Base-by-base conservation (phyloP, 2,797 vertebrate genomes). In the Macrochelys suwanniensis region DNA sequence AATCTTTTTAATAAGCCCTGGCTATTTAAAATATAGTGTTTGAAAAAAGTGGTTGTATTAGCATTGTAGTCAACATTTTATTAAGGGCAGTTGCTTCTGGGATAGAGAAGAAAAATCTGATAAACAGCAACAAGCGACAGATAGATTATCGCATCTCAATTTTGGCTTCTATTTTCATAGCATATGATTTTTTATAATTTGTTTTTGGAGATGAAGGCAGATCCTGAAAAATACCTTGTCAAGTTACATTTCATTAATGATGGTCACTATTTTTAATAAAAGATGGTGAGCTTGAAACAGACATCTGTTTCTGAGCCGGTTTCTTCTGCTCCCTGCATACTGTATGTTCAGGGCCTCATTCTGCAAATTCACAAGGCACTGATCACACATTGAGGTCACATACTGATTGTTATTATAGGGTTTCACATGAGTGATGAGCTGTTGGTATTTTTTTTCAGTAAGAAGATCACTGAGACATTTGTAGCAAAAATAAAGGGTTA, bases 101-200 rank as follows among this genome's bases (percentile, higher is more conserved):
- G 37, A 54, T 49, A 83, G 82, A 78, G 28, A 82, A 68, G 92
- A 94, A 92, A 91, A 37, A 71, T 23, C 68, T 79, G 87, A 51
- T 65, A 1, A 92, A 90, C 82, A 87, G 57, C 42, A 81, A 68
- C 80, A 80, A 89, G 53, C 85, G 68, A 94, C 51, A 50, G 81
- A 16, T 61, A 82, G 88, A 92, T 61, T 50, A 53, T 88, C 94
- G 85, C 45, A 49, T 42, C 88, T 93, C 45, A 80, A 56, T 89
- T 79, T n/a, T 11, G 49, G 86, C 5, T 92, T 78, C 12, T 94
- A 26, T 89, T 95, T 90, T 93, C 82, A 88, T 49, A 65, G 61
- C 10, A 21, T 23, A 92, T 6, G 91, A 90, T 53, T 81, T 88
- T 94, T 90, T 56, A 59, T 47, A 47, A 11, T 11, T 23, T 81